phyloP scores from a whole-genome alignment of 1,140 invertebrate species.

The Dufourea novaeangliae region DNA sequence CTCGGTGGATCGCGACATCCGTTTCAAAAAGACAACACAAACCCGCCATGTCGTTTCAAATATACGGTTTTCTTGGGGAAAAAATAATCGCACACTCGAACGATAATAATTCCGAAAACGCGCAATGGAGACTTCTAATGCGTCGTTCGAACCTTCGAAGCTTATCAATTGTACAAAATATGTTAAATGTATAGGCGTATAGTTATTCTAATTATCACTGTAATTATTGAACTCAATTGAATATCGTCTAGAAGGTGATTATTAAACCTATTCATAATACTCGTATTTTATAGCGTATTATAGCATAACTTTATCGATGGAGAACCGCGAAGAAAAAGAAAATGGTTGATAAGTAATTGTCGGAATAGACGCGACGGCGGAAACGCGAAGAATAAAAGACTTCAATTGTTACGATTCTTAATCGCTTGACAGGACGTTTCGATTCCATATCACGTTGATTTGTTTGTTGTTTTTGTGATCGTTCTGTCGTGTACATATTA shows the following conservation, averaged over 20 bases:
- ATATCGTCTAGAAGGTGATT: constrained; percentile 59
- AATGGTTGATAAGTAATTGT: constrained; percentile 26
- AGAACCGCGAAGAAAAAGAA: constrained; percentile 34
- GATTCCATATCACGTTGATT: background rate
- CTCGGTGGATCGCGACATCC: constrained; percentile 46
- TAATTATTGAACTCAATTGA: constrained; percentile 65
- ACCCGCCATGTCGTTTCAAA: background rate
- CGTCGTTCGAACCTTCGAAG: constrained; percentile 67
- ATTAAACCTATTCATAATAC: constrained; percentile 58
- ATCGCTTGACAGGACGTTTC: background rate
- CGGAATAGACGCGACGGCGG: constrained; percentile 15
- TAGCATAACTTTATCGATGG: constrained; percentile 14
- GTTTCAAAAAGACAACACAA: background rate
- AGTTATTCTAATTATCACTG: constrained; percentile 57
- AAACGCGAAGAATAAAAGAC: background rate
- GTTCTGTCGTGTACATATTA: background rate
- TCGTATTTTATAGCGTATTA: constrained; percentile 69
- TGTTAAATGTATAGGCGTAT: constrained; percentile 70
- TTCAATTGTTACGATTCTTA: background rate
- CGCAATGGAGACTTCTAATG: constrained; percentile 42
- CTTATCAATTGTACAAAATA: constrained; percentile 76
- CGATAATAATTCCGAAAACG: background rate
- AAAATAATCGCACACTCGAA: background rate
- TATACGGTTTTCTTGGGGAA: background rate
- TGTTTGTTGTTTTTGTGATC: background rate